Conservation (phyloP, 2,888 invertebrate genomes). For the Hipparchia sbordonii region DNA sequence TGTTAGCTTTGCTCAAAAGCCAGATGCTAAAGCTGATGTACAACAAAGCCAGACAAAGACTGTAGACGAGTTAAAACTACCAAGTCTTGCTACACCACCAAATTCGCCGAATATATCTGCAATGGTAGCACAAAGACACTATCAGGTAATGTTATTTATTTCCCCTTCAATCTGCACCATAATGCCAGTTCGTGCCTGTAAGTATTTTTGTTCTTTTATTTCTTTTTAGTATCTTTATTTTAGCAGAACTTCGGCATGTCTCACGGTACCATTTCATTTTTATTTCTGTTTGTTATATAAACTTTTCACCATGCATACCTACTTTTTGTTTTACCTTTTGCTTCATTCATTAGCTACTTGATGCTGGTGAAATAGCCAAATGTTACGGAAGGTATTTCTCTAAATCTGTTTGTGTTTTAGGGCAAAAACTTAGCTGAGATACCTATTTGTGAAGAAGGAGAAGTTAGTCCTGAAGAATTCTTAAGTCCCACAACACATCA, state of each 20-base stretch:
- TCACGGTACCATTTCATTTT: slow-evolving; percentile 14
- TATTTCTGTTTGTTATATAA: slow-evolving; percentile 3
- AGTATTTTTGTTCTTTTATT: slow-evolving; percentile 68
- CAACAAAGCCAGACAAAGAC: slow-evolving; percentile 73
- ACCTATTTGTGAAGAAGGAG: slow-evolving; percentile 86
- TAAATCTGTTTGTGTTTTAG: slow-evolving; percentile 54
- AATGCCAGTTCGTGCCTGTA: slow-evolving; percentile 75
- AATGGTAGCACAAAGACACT: slow-evolving; percentile 82
- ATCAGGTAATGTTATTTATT: slow-evolving; percentile 77
- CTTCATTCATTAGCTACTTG: slow-evolving; percentile 37
- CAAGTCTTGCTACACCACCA: slow-evolving; percentile 84
- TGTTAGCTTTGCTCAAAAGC: slow-evolving; percentile 89
- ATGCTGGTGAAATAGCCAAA: slow-evolving; percentile 26
- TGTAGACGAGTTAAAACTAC: slow-evolving; percentile 77
- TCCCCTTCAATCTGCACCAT: slow-evolving; percentile 56
- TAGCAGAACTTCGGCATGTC: slow-evolving; percentile 18
- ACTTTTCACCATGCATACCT: slow-evolving; percentile 1
- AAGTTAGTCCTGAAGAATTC: slow-evolving; percentile 84
- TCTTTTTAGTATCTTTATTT: slow-evolving; percentile 33
- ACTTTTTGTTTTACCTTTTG: slow-evolving; percentile 29
- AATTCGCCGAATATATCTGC: slow-evolving; percentile 89
- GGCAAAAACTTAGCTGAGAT: slow-evolving; percentile 84
- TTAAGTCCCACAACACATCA: slow-evolving; percentile 76
- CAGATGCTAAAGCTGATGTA: slow-evolving; percentile 61
- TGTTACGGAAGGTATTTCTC: background rate